Percentiles rank a stretch among this genome's conserved stretches.
Conservation (phyloP, 23 tunicate species). For the Styela plicata region DNA sequence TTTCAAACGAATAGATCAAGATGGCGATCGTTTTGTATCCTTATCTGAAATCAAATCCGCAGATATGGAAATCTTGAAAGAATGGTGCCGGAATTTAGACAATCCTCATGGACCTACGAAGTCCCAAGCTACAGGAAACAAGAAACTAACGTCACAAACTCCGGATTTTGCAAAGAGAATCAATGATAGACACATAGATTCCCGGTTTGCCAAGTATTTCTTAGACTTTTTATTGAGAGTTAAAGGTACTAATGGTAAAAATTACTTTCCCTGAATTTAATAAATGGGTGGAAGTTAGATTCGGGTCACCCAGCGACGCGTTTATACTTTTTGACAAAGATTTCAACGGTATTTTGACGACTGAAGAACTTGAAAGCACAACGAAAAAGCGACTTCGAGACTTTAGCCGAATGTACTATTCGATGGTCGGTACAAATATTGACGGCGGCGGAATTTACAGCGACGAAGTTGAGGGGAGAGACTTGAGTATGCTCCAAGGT, state of each 20-base stretch:
- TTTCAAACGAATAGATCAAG: conserved; percentile 34
- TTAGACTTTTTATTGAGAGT: conserved; percentile 28
- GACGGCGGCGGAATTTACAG: conserved; percentile 21
- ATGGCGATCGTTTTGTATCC: conserved; percentile 20
- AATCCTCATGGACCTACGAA: conserved; percentile 67
- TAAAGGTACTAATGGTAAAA: conserved; percentile 22
- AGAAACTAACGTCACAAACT: not conserved
- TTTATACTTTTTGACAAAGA: conserved; percentile 52
- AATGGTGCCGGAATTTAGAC: conserved; percentile 37
- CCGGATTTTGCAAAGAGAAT: conserved; percentile 21
- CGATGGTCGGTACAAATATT: conserved; percentile 2
- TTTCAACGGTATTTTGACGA: conserved; percentile 49
- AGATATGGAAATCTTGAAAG: conserved; percentile 54
- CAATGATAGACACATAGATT: conserved; percentile 24
- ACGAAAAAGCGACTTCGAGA: conserved; percentile 19
- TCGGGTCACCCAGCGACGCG: conserved; percentile 31
- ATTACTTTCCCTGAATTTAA: conserved; percentile 37
- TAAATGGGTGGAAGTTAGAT: conserved; percentile 13
- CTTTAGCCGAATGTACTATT: conserved; percentile 29
- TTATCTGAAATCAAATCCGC: conserved; percentile 23
- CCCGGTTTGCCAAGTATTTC: conserved; percentile 3
- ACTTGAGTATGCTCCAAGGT: not conserved
- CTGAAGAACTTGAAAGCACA: conserved; percentile 34
- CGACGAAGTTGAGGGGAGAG: not conserved
- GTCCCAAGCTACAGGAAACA: not conserved